Percentiles rank a stretch among this genome's conserved stretches.
Conservation (phyloP, 2,888 invertebrate species). For the Crossocerus cetratus region DNA sequence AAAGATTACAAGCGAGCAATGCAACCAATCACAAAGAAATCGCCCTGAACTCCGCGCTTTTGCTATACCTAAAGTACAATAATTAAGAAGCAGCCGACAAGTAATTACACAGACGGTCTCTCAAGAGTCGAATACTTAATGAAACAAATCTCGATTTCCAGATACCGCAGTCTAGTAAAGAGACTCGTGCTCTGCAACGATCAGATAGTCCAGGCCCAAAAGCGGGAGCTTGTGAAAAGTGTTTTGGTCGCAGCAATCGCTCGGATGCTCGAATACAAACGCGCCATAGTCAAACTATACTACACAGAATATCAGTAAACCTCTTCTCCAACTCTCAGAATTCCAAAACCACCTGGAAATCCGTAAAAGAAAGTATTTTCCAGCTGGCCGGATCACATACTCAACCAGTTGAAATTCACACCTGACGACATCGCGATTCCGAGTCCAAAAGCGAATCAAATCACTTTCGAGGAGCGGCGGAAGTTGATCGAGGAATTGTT, state of each 20-base stretch:
- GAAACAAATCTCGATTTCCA: slow-evolving; percentile 27
- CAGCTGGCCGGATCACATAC: slow-evolving; percentile 85
- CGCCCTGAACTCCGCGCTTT: slow-evolving; percentile 51
- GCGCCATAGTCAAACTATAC: slow-evolving; percentile 79
- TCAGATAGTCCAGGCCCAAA: slow-evolving; percentile 82
- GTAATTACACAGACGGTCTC: too few relatives aligned
- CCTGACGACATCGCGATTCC: slow-evolving; percentile 83
- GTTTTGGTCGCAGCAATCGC: slow-evolving; percentile 81
- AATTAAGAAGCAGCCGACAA: not conserved
- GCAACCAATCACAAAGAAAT: slow-evolving; percentile 25
- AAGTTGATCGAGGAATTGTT: slow-evolving; percentile 63
- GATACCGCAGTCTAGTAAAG: slow-evolving; percentile 67
- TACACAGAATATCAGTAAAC: slow-evolving; percentile 78
- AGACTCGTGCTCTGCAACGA: slow-evolving; percentile 80
- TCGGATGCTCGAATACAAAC: slow-evolving; percentile 81
- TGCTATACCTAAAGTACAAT: slow-evolving; percentile 63
- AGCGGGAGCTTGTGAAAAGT: slow-evolving; percentile 79
- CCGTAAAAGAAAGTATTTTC: not conserved
- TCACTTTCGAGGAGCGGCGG: slow-evolving; percentile 61
- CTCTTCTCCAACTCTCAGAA: not conserved
- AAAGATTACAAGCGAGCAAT: slow-evolving; percentile 30
- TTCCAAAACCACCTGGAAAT: not conserved
- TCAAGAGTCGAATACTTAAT: too few relatives aligned
- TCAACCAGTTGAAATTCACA: slow-evolving; percentile 84
- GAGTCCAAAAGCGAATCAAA: slow-evolving; percentile 82